Conservation (phyloP, 2,888 invertebrate species). For the Spodoptera exigua region DNA sequence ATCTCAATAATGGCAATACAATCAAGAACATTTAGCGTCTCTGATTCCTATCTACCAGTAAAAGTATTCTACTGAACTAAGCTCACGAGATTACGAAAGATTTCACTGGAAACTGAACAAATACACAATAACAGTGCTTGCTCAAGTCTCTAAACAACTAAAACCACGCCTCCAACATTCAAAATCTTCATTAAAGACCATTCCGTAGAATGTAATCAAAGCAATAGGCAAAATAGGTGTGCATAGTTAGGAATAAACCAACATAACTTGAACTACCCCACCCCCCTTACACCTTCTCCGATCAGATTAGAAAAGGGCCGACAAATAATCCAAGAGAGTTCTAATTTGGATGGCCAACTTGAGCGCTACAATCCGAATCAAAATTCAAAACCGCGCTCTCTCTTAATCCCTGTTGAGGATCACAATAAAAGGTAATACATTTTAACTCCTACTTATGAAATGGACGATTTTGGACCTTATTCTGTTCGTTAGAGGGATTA, state of each 20-base stretch:
- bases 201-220: conserved; percentile 85
- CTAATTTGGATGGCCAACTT: conserved; percentile 80
- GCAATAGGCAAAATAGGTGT: conserved; percentile 86
- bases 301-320: conserved; percentile 70
- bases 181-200: conserved; percentile 85
- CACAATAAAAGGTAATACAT: conserved; percentile 90
- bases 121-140: conserved; percentile 66
- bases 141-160: conserved; percentile 74
- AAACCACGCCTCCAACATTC: conserved; percentile 78
- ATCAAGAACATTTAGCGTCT: conserved; percentile 21
- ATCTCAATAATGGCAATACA: conserved; percentile 17
- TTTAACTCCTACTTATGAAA: conserved; percentile 77
- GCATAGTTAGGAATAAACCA: conserved; percentile 81
- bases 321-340: conserved; percentile 79
- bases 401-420: conserved; percentile 89
- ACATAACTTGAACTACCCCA: conserved; percentile 62
- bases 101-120: conserved; percentile 52
- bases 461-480: conserved; percentile 73
- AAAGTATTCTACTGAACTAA: conserved; percentile 40
- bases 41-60: conserved; percentile 19
- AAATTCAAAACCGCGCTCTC: conserved; percentile 89
- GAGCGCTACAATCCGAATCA: conserved; percentile 87
- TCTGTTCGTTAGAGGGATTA: conserved; percentile 64
- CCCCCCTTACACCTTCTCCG: conserved; percentile 55
- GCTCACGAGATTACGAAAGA: conserved; percentile 52